phyloP scores from a whole-genome alignment of 1,140 invertebrate genomes.

The Zaprionus africanus region DNA sequence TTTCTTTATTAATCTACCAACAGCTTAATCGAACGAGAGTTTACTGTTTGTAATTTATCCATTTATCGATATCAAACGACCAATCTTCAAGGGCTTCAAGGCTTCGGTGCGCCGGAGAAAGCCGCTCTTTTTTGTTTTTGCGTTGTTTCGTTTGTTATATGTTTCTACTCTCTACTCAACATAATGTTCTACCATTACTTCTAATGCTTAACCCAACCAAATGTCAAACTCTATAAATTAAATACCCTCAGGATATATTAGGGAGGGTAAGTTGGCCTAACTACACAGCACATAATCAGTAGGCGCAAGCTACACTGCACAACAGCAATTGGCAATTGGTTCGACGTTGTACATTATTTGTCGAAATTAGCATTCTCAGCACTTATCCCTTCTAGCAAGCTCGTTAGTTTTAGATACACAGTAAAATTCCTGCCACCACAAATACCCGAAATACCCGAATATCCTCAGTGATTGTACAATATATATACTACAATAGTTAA shows the following conservation, averaged over 20 bases:
- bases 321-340: constrained; percentile 41
- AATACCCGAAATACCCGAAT: constrained; percentile 1
- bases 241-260: constrained; percentile 83
- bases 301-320: constrained; percentile 44
- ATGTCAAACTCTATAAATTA: constrained; percentile 59
- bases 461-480: neutral
- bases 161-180: constrained; percentile 38
- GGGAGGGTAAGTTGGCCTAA: constrained; percentile 84
- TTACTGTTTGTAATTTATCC: neutral
- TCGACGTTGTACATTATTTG: constrained; percentile 58
- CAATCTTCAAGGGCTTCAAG: neutral
- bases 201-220: constrained; percentile 74
- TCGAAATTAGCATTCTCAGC: constrained; percentile 55
- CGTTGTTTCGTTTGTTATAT: constrained; percentile 21
- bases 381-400: constrained; percentile 36
- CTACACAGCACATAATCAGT: constrained; percentile 55
- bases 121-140: constrained; percentile 38
- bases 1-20: too few relatives aligned
- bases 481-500: neutral
- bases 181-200: constrained; percentile 56
- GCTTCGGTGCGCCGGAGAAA: neutral
- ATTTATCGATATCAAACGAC: neutral
- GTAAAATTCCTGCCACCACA: neutral
- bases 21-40: too few relatives aligned
- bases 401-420: constrained; percentile 14